A percentile compares a stretch with the other conserved stretches of the same genome.
Evolutionary conservation across 2,888 invertebrate genomes (phyloP).

Genomic region (Hoplodrina ambigua): DNA sequence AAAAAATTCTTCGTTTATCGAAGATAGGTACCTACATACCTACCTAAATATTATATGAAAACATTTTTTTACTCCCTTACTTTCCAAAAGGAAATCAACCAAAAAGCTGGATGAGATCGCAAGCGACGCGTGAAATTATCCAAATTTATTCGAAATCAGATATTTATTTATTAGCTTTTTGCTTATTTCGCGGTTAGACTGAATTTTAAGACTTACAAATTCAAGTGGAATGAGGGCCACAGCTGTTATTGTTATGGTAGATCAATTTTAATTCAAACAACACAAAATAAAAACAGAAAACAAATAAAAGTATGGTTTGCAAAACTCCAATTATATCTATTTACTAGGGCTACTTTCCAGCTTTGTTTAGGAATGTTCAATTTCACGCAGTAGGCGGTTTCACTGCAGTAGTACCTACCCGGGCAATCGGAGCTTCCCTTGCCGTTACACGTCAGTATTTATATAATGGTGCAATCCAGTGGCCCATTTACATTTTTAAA

Average conservation of each 20-base stretch:
- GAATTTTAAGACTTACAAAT: slow-evolving; percentile 8
- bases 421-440: slow-evolving; percentile 8
- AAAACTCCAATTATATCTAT: neutral
- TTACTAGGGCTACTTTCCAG: neutral
- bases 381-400: slow-evolving; percentile 13
- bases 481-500: slow-evolving; percentile 18
- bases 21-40: no score
- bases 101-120: slow-evolving; percentile 31
- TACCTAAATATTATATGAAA: neutral
- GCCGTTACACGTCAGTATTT: slow-evolving; percentile 5
- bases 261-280: neutral
- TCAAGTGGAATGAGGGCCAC: slow-evolving; percentile 1
- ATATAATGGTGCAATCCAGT: slow-evolving; percentile 31
- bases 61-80: slow-evolving; percentile 6
- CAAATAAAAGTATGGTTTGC: neutral
- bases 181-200: neutral
- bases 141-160: slow-evolving; percentile 41
- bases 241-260: neutral
- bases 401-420: slow-evolving; percentile 27
- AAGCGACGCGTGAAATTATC: slow-evolving; percentile 48
- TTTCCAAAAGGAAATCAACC: slow-evolving; percentile 26
- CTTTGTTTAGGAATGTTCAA: slow-evolving; percentile 26
- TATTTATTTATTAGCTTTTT: slow-evolving; percentile 43
- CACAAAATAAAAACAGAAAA: slow-evolving; percentile 2
- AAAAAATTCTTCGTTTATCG: neutral